Evolutionary conservation across 2,797 vertebrate genomes (phyloP), one percentile per base, ranked within the genome.

Genomic region (Hippoglossus hippoglossus): DNA sequence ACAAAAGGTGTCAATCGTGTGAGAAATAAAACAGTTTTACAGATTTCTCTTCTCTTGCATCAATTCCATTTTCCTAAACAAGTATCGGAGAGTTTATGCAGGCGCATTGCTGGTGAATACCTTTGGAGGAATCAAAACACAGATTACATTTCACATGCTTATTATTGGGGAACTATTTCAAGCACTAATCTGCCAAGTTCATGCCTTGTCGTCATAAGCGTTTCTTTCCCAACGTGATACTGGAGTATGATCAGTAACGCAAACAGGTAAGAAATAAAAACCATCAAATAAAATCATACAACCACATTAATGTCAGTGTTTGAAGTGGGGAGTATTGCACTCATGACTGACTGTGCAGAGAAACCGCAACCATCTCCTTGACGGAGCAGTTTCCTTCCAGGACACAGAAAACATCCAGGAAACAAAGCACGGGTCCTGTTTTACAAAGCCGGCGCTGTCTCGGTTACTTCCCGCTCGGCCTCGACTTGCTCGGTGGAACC

Each of bases 101-200:
- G 93, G 93, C 91, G 92, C 89, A 92, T 93, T 94, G 94, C 94
- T 95, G 94, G 93, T 94, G 94, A 94, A 93, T 90, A 92, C 90
- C 93, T 92, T 93, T 91, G 89, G 90, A 93, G 87, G 88, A 93
- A 92, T 91, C 82, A 76, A 91, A 94, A 93, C 90, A 91, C 89
- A 86, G 79, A 91, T 91, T 84, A 93, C 87, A 91, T 89, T 90
- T 89, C 81, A 90, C 92, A 93, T 93, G 91, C 89, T 82, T 83
- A 90, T 91, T 83, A 88, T 36, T 81, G 76, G 88, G 89, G 70
- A 90, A 86, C 83, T 79, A 88, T 73, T 86, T 85, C 83, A 79
- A 93, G 87, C 92, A 81, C 81, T 94, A 90, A 93, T 92, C 90
- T 88, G 90, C 90, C 77, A 91, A 93, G 87, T 91, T 85, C 91